Conservation (phyloP, 1,140 invertebrate species). For the Cryptotermes secundus region DNA sequence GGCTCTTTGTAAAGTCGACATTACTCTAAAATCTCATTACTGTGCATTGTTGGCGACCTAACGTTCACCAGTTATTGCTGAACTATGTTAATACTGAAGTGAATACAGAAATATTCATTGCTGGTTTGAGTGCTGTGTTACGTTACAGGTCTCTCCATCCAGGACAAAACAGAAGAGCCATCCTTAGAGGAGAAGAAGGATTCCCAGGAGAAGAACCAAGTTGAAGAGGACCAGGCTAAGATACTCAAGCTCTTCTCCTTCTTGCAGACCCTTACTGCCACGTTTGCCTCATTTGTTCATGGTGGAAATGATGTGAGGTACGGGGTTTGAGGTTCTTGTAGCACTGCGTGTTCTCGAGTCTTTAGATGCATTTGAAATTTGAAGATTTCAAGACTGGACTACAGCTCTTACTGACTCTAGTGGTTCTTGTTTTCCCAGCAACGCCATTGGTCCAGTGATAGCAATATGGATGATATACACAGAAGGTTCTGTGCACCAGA, state of each 20-base stretch:
- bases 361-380: too few relatives aligned
- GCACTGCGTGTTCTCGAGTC: background rate
- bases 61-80: too few relatives aligned
- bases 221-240: slow-evolving; percentile 50
- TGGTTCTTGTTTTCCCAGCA: slow-evolving; percentile 59
- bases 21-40: too few relatives aligned
- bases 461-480: slow-evolving; percentile 81
- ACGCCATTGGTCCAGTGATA: slow-evolving; percentile 96
- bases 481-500: slow-evolving; percentile 75
- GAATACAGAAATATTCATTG: too few relatives aligned
- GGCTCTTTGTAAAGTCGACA: too few relatives aligned
- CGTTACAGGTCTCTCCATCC: background rate
- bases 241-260: slow-evolving; percentile 87
- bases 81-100: too few relatives aligned
- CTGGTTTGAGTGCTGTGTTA: too few relatives aligned
- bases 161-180: background rate
- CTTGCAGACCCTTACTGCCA: slow-evolving; percentile 92
- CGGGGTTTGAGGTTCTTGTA: slow-evolving; percentile 3
- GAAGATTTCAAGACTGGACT: too few relatives aligned
- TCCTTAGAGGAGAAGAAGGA: background rate
- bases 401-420: too few relatives aligned
- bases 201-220: background rate
- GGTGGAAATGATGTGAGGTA: slow-evolving; percentile 97
- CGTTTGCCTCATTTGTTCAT: slow-evolving; percentile 97
- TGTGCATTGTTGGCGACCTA: too few relatives aligned